Base-by-base conservation (phyloP, 2,797 vertebrate species). In the Spea hammondii region DNA sequence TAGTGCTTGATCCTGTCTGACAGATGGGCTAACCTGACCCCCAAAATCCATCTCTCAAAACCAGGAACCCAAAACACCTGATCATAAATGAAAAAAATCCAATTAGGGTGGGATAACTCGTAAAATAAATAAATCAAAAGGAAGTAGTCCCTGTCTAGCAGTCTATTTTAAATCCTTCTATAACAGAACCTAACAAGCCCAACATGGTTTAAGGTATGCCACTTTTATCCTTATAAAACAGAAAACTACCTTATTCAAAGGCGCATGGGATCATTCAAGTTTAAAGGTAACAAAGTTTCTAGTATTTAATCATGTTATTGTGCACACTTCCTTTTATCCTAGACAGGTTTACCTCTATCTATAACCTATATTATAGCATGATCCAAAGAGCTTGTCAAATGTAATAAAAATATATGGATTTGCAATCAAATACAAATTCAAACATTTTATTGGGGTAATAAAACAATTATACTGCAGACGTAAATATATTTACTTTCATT, bases 401-500 rank as follows among this genome's bases (percentile, higher is more conserved):
- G 53, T 53, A 74, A 74, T 74, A 68, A 79, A 79, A 74, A 71
- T 51, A 48, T 79, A 79, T 79, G 67, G 78, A 79, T 79, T 74
- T 73, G 66, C 77, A 73, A 79, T 79, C 70, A 79, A 79, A 74
- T 65, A 79, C 78, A 74, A 66, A 74, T 79, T 74, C 48, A 69
- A 62, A 78, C 67, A 74, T 74, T 74, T 79, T 79, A 79, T 79
- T 74, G 51, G 14, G 11, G 65, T 73, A 53, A 74, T 74, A 74
- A 74, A 79, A 68, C 55, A 57, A 79, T 79, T 79, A 79, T 69
- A 74, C 65, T n/a, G 71, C 55, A 79, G 78, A 79, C 78, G 71
- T 69, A 79, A 79, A 69, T 74, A 79, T 74, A 79, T 74, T 74
- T 79, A 68, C 54, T 79, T 79, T 74, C 60, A 79, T 73, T 79